Evolutionary conservation across 1,140 invertebrate genomes (phyloP).

Genomic region (Tetramorium parvispinum): DNA sequence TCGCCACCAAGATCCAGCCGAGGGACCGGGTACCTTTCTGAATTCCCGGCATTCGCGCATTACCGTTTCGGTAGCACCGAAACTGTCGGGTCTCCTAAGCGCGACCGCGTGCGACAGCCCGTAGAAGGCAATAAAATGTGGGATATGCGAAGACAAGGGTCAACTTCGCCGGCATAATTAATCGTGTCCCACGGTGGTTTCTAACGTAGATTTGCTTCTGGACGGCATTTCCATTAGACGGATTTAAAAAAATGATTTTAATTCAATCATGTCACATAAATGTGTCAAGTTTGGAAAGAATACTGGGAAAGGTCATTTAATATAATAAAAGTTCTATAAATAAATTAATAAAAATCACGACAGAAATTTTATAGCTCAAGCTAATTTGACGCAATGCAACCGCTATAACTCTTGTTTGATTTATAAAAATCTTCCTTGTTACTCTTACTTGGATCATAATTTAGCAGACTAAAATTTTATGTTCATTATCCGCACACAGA

Average conservation of each 20-base stretch:
- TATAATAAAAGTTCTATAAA: too few species aligned
- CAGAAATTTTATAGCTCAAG: background rate
- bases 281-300: background rate
- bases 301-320: background rate
- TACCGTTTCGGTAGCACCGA: conserved; percentile 49
- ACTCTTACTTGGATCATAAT: background rate
- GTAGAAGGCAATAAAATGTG: conserved; percentile 60
- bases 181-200: conserved; percentile 19
- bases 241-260: background rate
- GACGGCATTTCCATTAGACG: conserved; percentile 11
- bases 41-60: conserved; percentile 45
- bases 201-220: conserved; percentile 45
- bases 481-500: too few species aligned
- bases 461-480: background rate
- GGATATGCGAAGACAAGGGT: conserved; percentile 58
- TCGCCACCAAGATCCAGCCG: conserved; percentile 59
- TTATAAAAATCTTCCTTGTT: background rate
- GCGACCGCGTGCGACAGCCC: conserved; percentile 48
- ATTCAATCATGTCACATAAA: background rate
- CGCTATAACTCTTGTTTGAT: background rate
- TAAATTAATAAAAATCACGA: background rate
- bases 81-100: conserved; percentile 68
- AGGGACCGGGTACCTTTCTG: conserved; percentile 59
- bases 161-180: conserved; percentile 58
- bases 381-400: background rate